Evolutionary conservation across 23 tunicate species (phyloP).

Genomic region (Oikopleura dioica): DNA sequence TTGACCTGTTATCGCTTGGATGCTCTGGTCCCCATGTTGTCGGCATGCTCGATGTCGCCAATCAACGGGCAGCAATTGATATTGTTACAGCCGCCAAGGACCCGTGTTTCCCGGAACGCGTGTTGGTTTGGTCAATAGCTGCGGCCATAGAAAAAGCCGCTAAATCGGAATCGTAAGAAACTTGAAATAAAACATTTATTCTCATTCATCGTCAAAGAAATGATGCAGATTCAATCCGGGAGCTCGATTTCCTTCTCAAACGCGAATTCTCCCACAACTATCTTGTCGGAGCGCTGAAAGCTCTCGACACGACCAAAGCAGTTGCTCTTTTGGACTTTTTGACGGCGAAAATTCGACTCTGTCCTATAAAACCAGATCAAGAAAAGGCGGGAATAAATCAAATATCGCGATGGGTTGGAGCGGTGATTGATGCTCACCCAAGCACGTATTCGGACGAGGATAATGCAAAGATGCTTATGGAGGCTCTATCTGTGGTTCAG

Average conservation of each 20-base stretch:
- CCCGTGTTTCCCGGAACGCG: not conserved
- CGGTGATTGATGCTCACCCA: slow-evolving; percentile 11
- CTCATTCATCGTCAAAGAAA: too few species aligned
- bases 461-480: not conserved
- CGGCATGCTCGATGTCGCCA: not conserved
- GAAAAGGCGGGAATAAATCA: not conserved
- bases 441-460: not conserved
- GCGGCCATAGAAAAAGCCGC: slow-evolving; percentile 1
- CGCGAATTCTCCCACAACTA: not conserved
- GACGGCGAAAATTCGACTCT: not conserved
- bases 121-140: not conserved
- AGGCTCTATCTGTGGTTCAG: not conserved
- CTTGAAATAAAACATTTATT: too few species aligned
- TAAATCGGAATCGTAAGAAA: too few species aligned
- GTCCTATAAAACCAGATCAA: not conserved
- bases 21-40: slow-evolving; percentile 4
- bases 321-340: slow-evolving; percentile 7
- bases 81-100: not conserved
- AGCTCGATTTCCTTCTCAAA: not conserved
- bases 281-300: not conserved
- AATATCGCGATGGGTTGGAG: not conserved
- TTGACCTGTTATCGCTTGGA: slow-evolving; percentile 2
- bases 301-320: not conserved
- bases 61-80: not conserved
- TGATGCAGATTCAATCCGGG: too few species aligned